Evolutionary conservation across 2,888 invertebrate species (phyloP).

Genomic region (Agriopis leucophaearia): DNA sequence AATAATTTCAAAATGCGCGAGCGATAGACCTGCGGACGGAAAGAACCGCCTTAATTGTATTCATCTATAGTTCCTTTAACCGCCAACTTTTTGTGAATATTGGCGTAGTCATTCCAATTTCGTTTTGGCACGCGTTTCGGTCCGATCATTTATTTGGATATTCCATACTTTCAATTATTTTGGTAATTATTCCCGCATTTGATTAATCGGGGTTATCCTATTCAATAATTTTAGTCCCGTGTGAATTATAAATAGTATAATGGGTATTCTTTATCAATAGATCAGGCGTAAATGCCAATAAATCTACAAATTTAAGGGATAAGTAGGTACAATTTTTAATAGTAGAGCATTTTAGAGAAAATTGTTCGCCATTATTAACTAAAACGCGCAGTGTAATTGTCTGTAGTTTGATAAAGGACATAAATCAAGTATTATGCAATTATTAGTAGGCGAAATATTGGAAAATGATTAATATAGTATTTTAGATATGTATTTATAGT

Average conservation of each 20-base stretch:
- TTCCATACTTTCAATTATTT: not conserved
- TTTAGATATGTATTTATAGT: constrained; percentile 65
- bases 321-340: constrained; percentile 75
- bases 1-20: too few relatives aligned
- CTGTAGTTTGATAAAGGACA: constrained; percentile 41
- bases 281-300: constrained; percentile 26
- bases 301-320: constrained; percentile 55
- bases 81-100: constrained; percentile 18
- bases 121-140: constrained; percentile 46
- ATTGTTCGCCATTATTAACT: constrained; percentile 57
- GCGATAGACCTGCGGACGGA: too few relatives aligned
- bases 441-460: constrained; percentile 67
- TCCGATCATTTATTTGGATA: constrained; percentile 39
- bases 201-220: constrained; percentile 2
- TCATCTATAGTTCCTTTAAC: constrained; percentile 17
- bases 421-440: constrained; percentile 65
- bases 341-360: constrained; percentile 46
- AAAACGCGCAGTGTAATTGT: constrained; percentile 57
- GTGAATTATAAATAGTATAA: constrained; percentile 21
- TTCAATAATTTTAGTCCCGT: constrained; percentile 5
- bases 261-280: constrained; percentile 22
- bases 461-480: constrained; percentile 64
- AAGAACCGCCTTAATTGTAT: not conserved
- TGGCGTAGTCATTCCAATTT: constrained; percentile 20
- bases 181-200: not conserved